Evolutionary conservation across 2,797 vertebrate species (phyloP).

Genomic region (Oryzias dopingdopingensis): DNA sequence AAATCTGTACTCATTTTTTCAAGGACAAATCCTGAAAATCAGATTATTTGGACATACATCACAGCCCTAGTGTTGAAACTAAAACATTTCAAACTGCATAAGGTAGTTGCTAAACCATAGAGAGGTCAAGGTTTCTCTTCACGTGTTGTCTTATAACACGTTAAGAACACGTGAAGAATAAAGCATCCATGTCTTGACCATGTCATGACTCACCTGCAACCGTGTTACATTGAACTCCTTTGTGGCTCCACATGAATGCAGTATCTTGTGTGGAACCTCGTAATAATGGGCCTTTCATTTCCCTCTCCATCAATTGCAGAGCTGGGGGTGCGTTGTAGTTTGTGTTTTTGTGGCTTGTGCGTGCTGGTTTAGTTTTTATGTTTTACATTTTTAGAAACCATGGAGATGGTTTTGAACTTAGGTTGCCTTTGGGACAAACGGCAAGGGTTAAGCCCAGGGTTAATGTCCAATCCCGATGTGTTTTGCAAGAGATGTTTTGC

Average conservation of each 20-base stretch:
- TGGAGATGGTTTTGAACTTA: conserved; percentile 44
- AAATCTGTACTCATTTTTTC: no score
- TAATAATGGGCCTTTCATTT: conserved; percentile 4
- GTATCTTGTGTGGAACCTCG: not conserved
- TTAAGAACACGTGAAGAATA: no score
- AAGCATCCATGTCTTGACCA: not conserved
- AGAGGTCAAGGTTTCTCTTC: no score
- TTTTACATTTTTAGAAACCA: conserved; percentile 16
- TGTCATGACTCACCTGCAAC: not conserved
- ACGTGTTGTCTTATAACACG: no score
- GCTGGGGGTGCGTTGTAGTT: conserved; percentile 7
- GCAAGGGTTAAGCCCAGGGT: conserved; percentile 39
- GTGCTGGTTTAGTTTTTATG: no score
- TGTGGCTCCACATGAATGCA: not conserved
- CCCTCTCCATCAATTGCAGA: not conserved
- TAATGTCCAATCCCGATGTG: conserved; percentile 20
- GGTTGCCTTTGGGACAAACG: conserved; percentile 46
- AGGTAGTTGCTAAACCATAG: no score
- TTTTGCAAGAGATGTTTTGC: conserved; percentile 43
- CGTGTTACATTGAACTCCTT: not conserved
- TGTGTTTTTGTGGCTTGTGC: conserved; percentile 8
- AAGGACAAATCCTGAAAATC: no score
- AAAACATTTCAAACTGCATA: no score
- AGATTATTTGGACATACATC: no score
- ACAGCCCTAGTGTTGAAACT: no score